A percentile compares a stretch with the other conserved stretches of the same genome.
Evolutionary conservation across 1,140 invertebrate species (phyloP).

Genomic region (Drosophila simulans): DNA sequence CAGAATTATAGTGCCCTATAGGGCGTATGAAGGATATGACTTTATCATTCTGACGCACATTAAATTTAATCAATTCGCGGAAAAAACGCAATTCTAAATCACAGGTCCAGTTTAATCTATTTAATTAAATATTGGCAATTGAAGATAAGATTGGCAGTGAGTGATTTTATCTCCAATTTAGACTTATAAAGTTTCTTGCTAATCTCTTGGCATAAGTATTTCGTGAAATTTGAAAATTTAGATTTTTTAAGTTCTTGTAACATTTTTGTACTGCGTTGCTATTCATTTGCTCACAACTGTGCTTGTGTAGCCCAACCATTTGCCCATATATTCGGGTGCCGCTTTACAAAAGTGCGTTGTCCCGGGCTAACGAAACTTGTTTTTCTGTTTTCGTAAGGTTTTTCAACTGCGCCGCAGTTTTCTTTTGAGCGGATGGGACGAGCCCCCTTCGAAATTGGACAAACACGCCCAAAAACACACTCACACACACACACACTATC

Average conservation of each 20-base stretch:
- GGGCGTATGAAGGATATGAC: neutral
- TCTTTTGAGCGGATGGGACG: slow-evolving; percentile 17
- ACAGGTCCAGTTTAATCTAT: neutral
- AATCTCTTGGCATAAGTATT: no score
- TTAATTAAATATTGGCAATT: neutral
- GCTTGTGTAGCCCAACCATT: slow-evolving; percentile 3
- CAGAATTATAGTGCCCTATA: slow-evolving; percentile 1
- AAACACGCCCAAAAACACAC: slow-evolving; percentile 11
- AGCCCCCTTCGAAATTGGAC: slow-evolving; percentile 38
- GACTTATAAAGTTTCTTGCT: no score
- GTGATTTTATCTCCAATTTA: neutral
- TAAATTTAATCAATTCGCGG: neutral
- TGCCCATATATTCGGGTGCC: slow-evolving; percentile 23
- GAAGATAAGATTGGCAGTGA: slow-evolving; percentile 4
- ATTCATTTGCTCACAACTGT: neutral
- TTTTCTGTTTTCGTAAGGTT: slow-evolving; percentile 28
- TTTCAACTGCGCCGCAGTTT: slow-evolving; percentile 48
- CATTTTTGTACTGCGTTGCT: neutral
- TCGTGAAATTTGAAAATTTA: no score
- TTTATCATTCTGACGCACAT: neutral
- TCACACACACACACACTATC: slow-evolving; percentile 1
- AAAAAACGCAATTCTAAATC: neutral
- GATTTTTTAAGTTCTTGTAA: neutral
- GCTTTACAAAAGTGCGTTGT: slow-evolving; percentile 40
- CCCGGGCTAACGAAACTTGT: slow-evolving; percentile 30